These are phyloP conservation scores for Planiliza haematocheilus DNA, from an alignment of 2,113 vertebrate genomes.

Conservation along the genomic window DNA sequence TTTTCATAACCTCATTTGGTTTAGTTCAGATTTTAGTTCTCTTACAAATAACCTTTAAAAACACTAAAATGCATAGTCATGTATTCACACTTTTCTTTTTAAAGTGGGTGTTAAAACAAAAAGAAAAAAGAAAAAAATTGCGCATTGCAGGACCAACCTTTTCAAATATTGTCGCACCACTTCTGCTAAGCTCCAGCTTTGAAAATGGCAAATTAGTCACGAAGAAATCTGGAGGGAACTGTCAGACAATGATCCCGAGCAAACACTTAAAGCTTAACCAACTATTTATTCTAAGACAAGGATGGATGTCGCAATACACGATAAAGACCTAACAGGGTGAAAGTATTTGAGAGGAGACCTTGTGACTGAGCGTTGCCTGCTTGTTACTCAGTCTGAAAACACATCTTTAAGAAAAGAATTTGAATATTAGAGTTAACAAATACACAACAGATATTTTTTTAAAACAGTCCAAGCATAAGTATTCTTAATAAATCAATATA, in stretches of 20 bases:
- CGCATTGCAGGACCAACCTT: neutral
- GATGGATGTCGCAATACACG: conserved; percentile 13
- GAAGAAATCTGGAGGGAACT: neutral
- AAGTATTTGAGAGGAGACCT: neutral
- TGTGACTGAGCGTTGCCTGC: neutral
- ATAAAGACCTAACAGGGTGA: neutral
- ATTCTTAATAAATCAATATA: too few species aligned
- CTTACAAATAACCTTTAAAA: too few species aligned
- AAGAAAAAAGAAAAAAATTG: too few species aligned
- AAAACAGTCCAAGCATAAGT: too few species aligned
- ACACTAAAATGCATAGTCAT: too few species aligned
- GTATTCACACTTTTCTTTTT: too few species aligned
- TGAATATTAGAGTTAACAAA: too few species aligned
- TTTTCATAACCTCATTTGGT: too few species aligned
- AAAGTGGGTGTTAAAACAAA: neutral
- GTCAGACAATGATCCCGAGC: neutral
- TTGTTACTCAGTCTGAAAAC: too few species aligned
- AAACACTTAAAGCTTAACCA: conserved; percentile 32
- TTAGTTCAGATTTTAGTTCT: too few species aligned
- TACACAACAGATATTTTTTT: too few species aligned
- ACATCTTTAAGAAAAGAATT: too few species aligned
- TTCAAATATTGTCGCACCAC: conserved; percentile 2
- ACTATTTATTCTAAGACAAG: neutral
- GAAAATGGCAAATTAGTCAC: neutral
- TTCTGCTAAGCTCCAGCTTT: conserved; percentile 3